Base-by-base conservation (phyloP, 2,797 vertebrate species). In the Microctenopoma stevenorrisi region DNA sequence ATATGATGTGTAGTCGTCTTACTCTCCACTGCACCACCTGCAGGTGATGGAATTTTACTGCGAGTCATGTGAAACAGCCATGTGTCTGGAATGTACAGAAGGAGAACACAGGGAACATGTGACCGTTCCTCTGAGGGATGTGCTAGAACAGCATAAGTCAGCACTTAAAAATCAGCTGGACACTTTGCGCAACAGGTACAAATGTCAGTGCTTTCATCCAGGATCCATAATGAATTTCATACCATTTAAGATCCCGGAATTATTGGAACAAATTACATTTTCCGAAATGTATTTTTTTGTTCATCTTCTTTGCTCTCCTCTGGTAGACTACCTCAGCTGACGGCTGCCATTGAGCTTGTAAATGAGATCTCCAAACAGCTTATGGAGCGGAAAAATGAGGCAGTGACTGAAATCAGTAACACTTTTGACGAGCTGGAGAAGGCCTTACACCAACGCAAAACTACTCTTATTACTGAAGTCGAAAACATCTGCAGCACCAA, bases 1-100 rank as follows among this genome's bases (percentile, higher is more conserved):
- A 63, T 26, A 8, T 37, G 22, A 22, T 28, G 11, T 47, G 64
- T 1, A 30, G 6, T 33, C 62, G 28, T 63, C 5, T 62, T 0
- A 0, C 62, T 72, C 74, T 87, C 85, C 52, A 62, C 63, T 86
- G 85, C 79, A 25, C 87, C 90, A 77, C 56, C 91, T 91, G 81
- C 92, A 98, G 97, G 96, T 95, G 81, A 97, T 98, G 96, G 97
- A 98, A 93, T 97, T 96, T 81, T 99, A 98, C 93, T 98, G 97
- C 26, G 96, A 97, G 91, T 94, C 96, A 15, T 98, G 97, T 67
- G 97, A 98, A 90, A 98, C 97, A 0, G 97, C 97, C 81, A 98
- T 98, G 96, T 98, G 97, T 62, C 91, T 94, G 4, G 97, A 98
- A 74, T 98, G 97, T 72, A 96, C 96, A 0, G 95, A 95, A 3